Evolutionary conservation across 2,797 vertebrate species (phyloP), one percentile per base, ranked within the genome.

Genomic region (Alauda arvensis): DNA sequence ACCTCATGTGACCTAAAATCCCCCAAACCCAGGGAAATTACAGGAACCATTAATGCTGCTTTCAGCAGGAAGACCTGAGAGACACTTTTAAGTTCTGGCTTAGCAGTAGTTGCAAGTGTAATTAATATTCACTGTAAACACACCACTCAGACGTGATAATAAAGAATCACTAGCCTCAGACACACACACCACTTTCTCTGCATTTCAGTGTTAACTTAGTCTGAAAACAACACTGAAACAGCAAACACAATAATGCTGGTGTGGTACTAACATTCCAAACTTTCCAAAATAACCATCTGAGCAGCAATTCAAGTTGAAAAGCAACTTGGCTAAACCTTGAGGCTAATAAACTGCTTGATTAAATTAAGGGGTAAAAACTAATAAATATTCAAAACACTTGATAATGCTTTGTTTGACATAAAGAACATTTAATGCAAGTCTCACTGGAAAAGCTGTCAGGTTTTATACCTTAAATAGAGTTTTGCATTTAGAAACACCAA

Each of bases 311-410:
- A 87, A 91, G 90, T 94, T 92, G 94, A 95, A 95, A 95, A 93
- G 83, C 94, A 94, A 93, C 90, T 88, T 79, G 87, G 85, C 88
- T 94, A 90, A 83, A 92, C 93, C 94, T 92, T 49, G 80, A 94
- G 93, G 95, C 94, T 90, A 92, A 90, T 91, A 92, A 93, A 91
- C 94, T 83, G 91, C 94, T 95, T 94, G 93, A 96, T 94, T 95
- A 95, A 95, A 92, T 94, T 94, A 91, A 94, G 93, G 92, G 77
- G 95, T 92, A 94, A 96, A 94, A 95, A 93, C 80, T 95, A 94
- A 95, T 95, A 95, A 94, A 96, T 95, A 96, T 96, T 96, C 95
- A 96, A 91, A 95, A 89, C 89, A 91, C 79, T 95, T 94, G 92
- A 95, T 93, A 96, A 95, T 93, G 89, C 92, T 96, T 96, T 95